Evolutionary conservation across 2,797 vertebrate genomes (phyloP), one percentile per base, ranked within the genome.

Genomic region (Enteromius anoplus): DNA sequence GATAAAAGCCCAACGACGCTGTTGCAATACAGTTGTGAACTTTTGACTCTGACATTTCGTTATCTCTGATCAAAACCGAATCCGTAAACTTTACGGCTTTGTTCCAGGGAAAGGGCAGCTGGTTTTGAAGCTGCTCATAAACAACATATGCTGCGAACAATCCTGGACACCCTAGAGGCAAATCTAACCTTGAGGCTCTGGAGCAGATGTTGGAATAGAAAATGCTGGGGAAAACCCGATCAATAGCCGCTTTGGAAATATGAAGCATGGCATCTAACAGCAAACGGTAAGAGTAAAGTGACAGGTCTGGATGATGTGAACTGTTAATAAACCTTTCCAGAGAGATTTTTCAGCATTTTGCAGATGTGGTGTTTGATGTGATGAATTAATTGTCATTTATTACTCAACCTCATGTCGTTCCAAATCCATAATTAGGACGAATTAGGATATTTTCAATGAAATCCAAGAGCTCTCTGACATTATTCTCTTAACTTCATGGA

Each of bases 131-230:
- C 78, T 78, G 49, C 88, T 90, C 89, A 91, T 92, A 94, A 94
- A 94, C 93, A 94, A 89, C 93, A 95, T 94, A 94, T 93, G 94
- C 89, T 92, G 82, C 23, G 75, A 89, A 93, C 90, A 93, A 92
- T 92, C 89, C 88, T 7, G 64, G 60, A 81, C 73, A 85, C 91
- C 93, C 91, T 83, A 47, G 88, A 93, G 93, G 92, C 89, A 88
- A 88, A 90, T 91, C 89, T 93, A 93, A 93, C 93, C 93, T 94
- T 93, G 92, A 91, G 85, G 89, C 88, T 89, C 86, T 69, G 70
- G 81, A 91, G 87, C 93, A 93, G 93, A 94, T 93, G 92, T 91
- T 92, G 88, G 87, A 78, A 91, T 29, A 86, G 89, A 92, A 87
- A 90, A 88, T 68, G 23, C 26, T 86, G n/a, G 53, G 60, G 81